A percentile compares a stretch with the other conserved stretches of the same genome.
phyloP scores from a whole-genome alignment of 2,113 vertebrate species.

The Pseudolaguvia tuberculata region DNA sequence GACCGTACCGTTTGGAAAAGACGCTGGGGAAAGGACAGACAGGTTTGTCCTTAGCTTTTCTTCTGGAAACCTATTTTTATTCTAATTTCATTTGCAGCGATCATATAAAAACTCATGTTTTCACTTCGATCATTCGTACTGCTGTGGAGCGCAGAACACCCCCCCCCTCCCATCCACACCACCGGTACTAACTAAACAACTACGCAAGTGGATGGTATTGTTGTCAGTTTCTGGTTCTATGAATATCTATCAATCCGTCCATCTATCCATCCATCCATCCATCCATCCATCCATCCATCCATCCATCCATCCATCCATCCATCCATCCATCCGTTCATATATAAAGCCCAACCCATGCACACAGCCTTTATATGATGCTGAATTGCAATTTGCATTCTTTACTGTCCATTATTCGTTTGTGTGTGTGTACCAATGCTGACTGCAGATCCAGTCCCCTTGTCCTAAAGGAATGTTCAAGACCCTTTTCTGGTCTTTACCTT shows the following conservation, averaged over 20 bases:
- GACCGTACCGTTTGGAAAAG: constrained; percentile 99
- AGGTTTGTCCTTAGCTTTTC: constrained; percentile 77
- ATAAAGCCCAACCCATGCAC: background rate
- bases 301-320: no score
- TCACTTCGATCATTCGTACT: constrained; percentile 44
- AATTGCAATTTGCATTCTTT: constrained; percentile 59
- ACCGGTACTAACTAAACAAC: background rate
- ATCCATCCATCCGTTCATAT: no score
- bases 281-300: no score
- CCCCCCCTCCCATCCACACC: no score
- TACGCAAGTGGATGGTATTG: constrained; percentile 9
- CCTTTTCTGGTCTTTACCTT: background rate
- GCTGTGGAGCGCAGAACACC: constrained; percentile 5
- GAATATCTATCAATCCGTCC: no score
- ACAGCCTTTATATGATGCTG: background rate
- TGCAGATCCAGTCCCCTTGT: background rate
- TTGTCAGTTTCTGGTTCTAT: background rate
- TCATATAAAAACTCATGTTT: constrained; percentile 19
- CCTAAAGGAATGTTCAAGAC: background rate
- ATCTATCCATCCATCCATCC: no score
- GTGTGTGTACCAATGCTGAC: background rate
- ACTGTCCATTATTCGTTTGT: background rate
- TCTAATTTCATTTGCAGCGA: background rate
- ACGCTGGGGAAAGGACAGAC: constrained; percentile 99
- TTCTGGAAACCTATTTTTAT: constrained; percentile 14